Base-by-base conservation (phyloP, 2,797 vertebrate species). In the Typhlichthys subterraneus region DNA sequence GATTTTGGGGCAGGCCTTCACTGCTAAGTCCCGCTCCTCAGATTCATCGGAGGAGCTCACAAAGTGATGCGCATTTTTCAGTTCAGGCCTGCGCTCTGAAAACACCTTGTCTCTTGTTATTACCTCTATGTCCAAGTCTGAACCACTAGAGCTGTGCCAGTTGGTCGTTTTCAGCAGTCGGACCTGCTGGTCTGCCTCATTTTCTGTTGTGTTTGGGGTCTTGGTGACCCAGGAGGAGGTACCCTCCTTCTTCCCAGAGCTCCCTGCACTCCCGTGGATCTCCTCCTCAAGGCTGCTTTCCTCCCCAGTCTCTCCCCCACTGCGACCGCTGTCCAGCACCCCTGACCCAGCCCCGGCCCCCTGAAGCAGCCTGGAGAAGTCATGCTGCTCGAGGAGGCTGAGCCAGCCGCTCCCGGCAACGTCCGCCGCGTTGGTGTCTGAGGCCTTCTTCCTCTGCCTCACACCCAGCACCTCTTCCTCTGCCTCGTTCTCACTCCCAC, bases 401-500 rank as follows among this genome's bases (percentile, higher is more conserved):
- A 90, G 87, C 49, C 88, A 92, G 48, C 62, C 67, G 11, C 55
- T 53, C 9, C 14, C 70, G 60, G 45, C 61, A 45, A 42, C 68
- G 13, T 57, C 69, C 58, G 77, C 85, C 23, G 13, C 79, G 70
- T 65, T 73, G 0, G 48, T 12, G 23, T 83, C 86, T 85, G 65
- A 65, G 31, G 57, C 67, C 64, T 23, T 54, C 52, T 53, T 31
- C 52, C 10, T 92, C 78, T 14, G 59, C 56, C 69, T 85, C 1
- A 63, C 4, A 19, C 3, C 73, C 45, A 65, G 79, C 5, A 75
- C 53, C 33, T 93, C 92, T 12, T 95, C 53, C 33, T 93, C 92
- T 12, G 95, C 69, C 51, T 97, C 95, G 7, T 95, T 94, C 61
- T 97, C 96, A 85, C 95, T 97, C 61, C 92, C 90, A 72, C 94